phyloP scores from a whole-genome alignment of 2,113 vertebrate species.

The Coturnix japonica region DNA sequence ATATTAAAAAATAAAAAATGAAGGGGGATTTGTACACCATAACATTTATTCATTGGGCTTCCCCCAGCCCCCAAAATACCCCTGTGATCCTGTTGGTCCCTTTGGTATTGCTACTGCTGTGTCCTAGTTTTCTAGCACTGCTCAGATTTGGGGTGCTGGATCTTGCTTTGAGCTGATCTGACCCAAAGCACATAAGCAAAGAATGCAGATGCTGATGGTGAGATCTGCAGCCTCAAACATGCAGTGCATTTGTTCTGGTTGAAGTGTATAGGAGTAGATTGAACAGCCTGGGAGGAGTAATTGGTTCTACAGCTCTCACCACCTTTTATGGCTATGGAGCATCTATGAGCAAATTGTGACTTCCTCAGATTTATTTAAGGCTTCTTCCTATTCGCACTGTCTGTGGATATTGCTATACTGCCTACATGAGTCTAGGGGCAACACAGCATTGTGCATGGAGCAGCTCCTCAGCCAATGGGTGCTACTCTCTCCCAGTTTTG shows the following conservation, averaged over 20 bases:
- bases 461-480: not conserved
- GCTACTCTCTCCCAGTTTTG: not conserved
- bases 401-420: not conserved
- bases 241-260: not conserved
- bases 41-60: not conserved
- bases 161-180: not conserved
- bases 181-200: not conserved
- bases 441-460: not conserved
- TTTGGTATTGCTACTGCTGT: not conserved
- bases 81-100: not conserved
- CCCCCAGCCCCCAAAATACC: not conserved
- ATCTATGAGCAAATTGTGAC: not conserved
- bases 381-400: not conserved
- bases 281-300: not conserved
- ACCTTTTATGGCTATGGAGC: not conserved
- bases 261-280: not conserved
- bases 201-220: not conserved
- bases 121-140: not conserved
- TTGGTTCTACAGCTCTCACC: not conserved
- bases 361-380: not conserved
- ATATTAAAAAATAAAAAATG: not conserved
- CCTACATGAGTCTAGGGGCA: not conserved
- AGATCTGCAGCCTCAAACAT: not conserved
- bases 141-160: not conserved
- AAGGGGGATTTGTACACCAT: not conserved